Conservation (phyloP, 2,113 vertebrate genomes). For the Hippocampus zosterae region DNA sequence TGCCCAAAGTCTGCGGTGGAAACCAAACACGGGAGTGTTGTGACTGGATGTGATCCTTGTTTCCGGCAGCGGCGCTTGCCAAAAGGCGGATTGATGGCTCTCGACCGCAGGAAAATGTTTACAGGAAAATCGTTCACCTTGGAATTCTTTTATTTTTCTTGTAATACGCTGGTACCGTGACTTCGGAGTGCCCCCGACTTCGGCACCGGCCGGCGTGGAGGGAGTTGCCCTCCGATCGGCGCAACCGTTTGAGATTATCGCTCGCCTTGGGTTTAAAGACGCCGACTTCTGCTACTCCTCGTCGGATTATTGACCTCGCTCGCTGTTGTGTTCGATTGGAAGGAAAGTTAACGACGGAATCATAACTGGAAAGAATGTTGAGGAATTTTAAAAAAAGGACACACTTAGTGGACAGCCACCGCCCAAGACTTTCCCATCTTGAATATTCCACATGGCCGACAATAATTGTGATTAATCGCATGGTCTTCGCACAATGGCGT, state of each 20-base stretch:
- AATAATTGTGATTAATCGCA: background rate
- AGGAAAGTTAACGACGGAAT: background rate
- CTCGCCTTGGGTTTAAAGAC: no score
- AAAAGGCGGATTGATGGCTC: constrained; percentile 62
- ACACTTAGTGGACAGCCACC: background rate
- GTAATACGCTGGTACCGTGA: constrained; percentile 11
- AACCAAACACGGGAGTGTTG: constrained; percentile 70
- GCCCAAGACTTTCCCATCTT: background rate
- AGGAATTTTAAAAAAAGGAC: background rate
- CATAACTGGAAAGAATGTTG: background rate
- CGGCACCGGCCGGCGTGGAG: no score
- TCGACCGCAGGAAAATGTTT: constrained; percentile 60
- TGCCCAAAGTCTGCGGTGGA: constrained; percentile 55
- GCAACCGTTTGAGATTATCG: no score
- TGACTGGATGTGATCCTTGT: constrained; percentile 69
- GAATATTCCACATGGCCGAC: background rate
- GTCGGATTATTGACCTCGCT: no score
- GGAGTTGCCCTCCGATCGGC: no score
- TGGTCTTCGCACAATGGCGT: background rate
- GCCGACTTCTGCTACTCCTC: no score
- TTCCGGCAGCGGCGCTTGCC: constrained; percentile 60
- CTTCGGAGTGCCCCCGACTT: background rate
- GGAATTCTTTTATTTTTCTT: constrained; percentile 53
- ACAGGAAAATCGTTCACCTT: constrained; percentile 61
- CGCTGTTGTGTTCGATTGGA: background rate